Percentiles rank a stretch among this genome's conserved stretches.
phyloP scores from a whole-genome alignment of 2,797 vertebrate species.

The Sylvilagus floridanus region DNA sequence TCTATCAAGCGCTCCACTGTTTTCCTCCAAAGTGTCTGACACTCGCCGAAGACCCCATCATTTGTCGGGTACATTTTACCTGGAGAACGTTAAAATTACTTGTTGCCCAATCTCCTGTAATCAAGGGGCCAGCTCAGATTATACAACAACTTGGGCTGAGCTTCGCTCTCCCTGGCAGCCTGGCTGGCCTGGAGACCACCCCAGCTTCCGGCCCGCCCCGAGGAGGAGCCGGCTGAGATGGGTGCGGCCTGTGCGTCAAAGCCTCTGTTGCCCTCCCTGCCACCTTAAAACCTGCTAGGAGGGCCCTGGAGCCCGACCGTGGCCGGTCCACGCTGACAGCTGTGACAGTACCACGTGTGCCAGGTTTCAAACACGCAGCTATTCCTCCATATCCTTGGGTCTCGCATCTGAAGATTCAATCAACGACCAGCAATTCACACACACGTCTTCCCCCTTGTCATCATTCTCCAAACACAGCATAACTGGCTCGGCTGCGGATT shows the following conservation, averaged over 20 bases:
- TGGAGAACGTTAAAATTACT: slow-evolving; percentile 62
- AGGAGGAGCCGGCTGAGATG: not conserved
- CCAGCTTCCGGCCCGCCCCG: not conserved
- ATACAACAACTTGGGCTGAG: slow-evolving; percentile 25
- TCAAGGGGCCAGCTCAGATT: slow-evolving; percentile 14
- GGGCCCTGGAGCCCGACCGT: not conserved
- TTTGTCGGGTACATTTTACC: slow-evolving; percentile 29
- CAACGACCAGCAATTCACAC: too few species aligned
- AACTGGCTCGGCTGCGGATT: too few species aligned
- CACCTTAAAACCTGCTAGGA: not conserved
- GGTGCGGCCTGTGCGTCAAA: too few species aligned
- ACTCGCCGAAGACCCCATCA: not conserved
- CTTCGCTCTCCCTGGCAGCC: not conserved
- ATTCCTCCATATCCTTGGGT: too few species aligned
- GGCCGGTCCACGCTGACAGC: not conserved
- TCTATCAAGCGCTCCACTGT: not conserved
- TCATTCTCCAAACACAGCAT: too few species aligned
- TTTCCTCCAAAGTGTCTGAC: not conserved
- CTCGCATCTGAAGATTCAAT: too few species aligned
- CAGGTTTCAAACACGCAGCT: not conserved
- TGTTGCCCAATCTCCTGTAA: slow-evolving; percentile 35
- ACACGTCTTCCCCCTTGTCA: too few species aligned
- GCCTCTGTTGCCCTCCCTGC: too few species aligned
- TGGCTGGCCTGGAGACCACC: not conserved
- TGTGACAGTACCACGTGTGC: accelerated